These are phyloP conservation scores for Bujurquina vittata DNA, from an alignment of 2,113 vertebrate genomes.

Conservation along the genomic window DNA sequence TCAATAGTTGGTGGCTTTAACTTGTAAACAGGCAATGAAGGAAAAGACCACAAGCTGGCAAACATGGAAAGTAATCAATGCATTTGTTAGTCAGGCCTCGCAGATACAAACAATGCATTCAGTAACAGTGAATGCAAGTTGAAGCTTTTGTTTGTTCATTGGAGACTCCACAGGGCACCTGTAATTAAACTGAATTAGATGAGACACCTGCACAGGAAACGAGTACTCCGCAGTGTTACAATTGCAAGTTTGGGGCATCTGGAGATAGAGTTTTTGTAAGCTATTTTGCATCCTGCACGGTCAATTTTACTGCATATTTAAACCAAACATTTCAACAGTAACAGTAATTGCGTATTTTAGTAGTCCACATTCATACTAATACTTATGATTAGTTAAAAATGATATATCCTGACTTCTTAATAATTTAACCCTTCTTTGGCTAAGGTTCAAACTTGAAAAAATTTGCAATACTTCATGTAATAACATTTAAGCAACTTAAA, in stretches of 20 bases:
- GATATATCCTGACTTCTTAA: background rate
- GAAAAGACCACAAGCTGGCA: background rate
- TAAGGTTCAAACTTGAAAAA: background rate
- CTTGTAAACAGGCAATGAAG: background rate
- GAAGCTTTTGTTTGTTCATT: slow-evolving; percentile 2
- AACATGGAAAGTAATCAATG: slow-evolving; percentile 2
- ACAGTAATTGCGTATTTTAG: background rate
- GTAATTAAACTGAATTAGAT: slow-evolving; percentile 8
- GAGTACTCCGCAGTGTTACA: background rate
- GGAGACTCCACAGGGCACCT: background rate
- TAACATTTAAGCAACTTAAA: background rate
- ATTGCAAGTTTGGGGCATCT: background rate
- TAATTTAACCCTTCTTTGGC: background rate
- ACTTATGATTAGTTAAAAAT: background rate
- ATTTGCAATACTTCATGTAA: background rate
- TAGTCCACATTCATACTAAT: background rate
- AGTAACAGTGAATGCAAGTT: background rate
- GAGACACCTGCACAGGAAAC: background rate
- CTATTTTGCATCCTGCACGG: background rate
- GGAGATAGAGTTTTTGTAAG: background rate
- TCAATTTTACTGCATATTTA: background rate
- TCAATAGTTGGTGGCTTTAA: background rate
- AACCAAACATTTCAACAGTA: background rate
- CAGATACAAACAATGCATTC: background rate
- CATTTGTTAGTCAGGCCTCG: background rate